Conservation (phyloP, 2,113 vertebrate species). For the Semnornis frantzii region DNA sequence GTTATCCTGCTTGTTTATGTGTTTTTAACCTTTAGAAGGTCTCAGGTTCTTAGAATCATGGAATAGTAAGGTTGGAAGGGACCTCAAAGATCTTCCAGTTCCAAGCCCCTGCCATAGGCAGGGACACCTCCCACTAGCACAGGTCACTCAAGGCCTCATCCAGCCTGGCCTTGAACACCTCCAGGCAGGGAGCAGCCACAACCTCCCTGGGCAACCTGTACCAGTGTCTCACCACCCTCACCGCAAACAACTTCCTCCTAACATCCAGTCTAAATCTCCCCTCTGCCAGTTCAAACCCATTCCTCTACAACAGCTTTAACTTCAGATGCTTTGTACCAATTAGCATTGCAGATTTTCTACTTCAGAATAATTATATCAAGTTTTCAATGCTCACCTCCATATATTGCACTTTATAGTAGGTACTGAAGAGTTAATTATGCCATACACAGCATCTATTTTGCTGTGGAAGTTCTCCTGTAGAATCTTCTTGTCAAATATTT, state of each 20-base stretch:
- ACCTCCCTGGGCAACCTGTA: too few species aligned
- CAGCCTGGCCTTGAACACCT: too few species aligned
- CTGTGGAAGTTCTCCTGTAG: not conserved
- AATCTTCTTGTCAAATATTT: not conserved
- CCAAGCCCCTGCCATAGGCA: too few species aligned
- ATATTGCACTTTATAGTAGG: not conserved
- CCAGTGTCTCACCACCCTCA: too few species aligned
- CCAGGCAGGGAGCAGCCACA: too few species aligned
- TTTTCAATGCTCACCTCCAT: not conserved
- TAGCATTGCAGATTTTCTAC: not conserved
- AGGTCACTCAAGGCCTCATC: too few species aligned
- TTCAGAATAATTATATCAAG: not conserved
- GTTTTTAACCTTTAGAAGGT: not conserved
- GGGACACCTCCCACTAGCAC: too few species aligned
- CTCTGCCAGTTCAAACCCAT: not conserved
- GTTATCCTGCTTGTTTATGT: not conserved
- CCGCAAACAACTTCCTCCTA: too few species aligned
- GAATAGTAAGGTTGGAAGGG: too few species aligned
- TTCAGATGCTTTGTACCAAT: not conserved
- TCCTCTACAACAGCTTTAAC: not conserved
- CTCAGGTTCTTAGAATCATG: not conserved
- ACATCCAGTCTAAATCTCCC: too few species aligned
- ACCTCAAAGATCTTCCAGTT: too few species aligned
- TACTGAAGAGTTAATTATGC: not conserved
- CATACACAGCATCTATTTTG: not conserved